Percentiles rank a stretch among this genome's conserved stretches.
Evolutionary conservation across 23 tunicate species (phyloP).

Genomic region (Styela clava): DNA sequence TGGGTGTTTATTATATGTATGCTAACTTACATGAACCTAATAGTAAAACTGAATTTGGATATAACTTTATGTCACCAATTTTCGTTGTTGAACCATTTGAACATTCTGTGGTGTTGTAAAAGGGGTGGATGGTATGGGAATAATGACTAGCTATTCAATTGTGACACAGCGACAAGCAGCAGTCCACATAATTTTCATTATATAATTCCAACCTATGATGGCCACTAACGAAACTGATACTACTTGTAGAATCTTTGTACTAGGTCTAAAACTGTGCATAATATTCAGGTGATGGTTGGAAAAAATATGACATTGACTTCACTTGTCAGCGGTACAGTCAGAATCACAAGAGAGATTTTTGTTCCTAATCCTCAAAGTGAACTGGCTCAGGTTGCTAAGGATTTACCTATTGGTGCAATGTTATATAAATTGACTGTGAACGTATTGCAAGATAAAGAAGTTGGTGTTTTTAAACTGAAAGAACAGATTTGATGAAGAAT

Average conservation of each 20-base stretch:
- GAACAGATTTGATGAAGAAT: background rate
- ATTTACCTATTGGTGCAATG: constrained; percentile 61
- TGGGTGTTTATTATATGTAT: too few relatives aligned
- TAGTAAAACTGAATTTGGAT: too few relatives aligned
- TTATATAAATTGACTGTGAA: constrained; percentile 64
- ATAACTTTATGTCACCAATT: background rate
- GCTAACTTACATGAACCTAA: too few relatives aligned
- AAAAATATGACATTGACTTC: constrained; percentile 48
- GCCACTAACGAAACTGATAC: too few relatives aligned
- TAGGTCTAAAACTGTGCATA: too few relatives aligned
- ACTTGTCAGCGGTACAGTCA: constrained; percentile 52
- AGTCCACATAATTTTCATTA: too few relatives aligned
- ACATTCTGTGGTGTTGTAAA: too few relatives aligned
- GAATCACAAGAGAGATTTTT: constrained; percentile 83
- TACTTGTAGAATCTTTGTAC: too few relatives aligned
- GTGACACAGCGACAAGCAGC: too few relatives aligned
- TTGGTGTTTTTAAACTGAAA: constrained; percentile 37
- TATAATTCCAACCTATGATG: too few relatives aligned
- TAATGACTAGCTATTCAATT: too few relatives aligned
- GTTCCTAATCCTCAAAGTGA: constrained; percentile 38
- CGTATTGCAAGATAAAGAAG: constrained; percentile 49
- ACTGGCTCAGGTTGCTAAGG: constrained; percentile 39
- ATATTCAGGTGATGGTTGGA: constrained; percentile 58
- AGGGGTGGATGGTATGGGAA: too few relatives aligned
- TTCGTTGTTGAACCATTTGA: background rate